Evolutionary conservation across 2,888 invertebrate species (phyloP).

Genomic region (Alcis repandata): DNA sequence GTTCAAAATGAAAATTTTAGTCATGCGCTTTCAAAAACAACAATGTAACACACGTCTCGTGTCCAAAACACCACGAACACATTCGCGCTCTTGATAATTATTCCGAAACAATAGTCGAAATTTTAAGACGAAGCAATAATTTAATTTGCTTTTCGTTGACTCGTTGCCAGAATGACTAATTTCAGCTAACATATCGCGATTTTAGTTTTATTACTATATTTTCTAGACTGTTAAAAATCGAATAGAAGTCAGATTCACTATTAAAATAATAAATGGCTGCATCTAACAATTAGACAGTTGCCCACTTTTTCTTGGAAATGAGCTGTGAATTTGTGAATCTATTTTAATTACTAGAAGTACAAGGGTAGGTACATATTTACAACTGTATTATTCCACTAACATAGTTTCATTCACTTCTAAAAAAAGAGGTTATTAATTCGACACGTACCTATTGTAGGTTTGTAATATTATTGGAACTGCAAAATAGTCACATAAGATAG

Average conservation of each 20-base stretch:
- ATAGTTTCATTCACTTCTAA: too few species aligned
- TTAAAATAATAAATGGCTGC: conserved; percentile 58
- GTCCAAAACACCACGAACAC: conserved; percentile 49
- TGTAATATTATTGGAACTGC: too few species aligned
- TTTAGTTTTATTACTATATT: conserved; percentile 72
- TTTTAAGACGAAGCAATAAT: conserved; percentile 70
- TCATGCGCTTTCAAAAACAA: conserved; percentile 66
- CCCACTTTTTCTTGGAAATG: conserved; percentile 34
- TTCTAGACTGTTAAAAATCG: conserved; percentile 66
- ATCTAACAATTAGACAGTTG: conserved; percentile 38
- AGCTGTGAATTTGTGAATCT: conserved; percentile 33
- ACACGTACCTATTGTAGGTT: too few species aligned
- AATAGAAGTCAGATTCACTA: conserved; percentile 54
- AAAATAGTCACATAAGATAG: too few species aligned
- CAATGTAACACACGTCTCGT: conserved; percentile 55
- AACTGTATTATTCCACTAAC: not conserved
- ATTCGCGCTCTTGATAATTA: conserved; percentile 68
- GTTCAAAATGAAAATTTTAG: conserved; percentile 77
- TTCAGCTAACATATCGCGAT: conserved; percentile 69
- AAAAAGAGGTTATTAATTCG: too few species aligned
- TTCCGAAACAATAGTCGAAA: conserved; percentile 76
- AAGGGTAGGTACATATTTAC: not conserved
- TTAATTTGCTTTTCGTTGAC: conserved; percentile 77
- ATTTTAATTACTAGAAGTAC: conserved; percentile 35
- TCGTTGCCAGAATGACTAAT: conserved; percentile 83